Conservation (phyloP, 2,888 invertebrate species). For the Thereva unica region DNA sequence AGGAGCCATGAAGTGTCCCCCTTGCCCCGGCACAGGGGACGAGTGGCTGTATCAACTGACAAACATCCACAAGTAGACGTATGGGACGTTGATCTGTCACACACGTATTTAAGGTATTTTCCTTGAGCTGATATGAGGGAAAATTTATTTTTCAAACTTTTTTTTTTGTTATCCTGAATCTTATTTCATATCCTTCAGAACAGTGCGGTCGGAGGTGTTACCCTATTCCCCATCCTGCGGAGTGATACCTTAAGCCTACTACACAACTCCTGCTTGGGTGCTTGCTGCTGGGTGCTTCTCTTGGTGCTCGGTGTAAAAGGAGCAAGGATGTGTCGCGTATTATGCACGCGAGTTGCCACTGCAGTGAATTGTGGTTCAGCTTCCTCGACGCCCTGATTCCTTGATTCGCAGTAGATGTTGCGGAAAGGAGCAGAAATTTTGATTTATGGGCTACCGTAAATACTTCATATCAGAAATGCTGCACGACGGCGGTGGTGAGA, state of each 20-base stretch:
- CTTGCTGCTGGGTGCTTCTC: too few relatives aligned
- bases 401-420: constrained; percentile 10
- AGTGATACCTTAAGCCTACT: constrained; percentile 17
- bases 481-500: too few relatives aligned
- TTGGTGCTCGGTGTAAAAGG: too few relatives aligned
- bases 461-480: constrained; percentile 8
- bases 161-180: background rate
- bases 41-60: constrained; percentile 15
- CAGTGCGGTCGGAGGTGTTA: background rate
- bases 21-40: background rate
- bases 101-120: constrained; percentile 34
- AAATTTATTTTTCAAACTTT: constrained; percentile 14
- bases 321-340: constrained; percentile 4
- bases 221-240: background rate
- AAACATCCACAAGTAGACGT: constrained; percentile 19
- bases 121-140: constrained; percentile 21
- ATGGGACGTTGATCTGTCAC: constrained; percentile 34
- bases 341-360: constrained; percentile 32
- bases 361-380: constrained; percentile 24
- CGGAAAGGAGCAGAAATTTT: constrained; percentile 29
- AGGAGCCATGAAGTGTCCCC: background rate
- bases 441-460: constrained; percentile 28
- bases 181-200: background rate
- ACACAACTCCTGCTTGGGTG: background rate
- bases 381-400: constrained; percentile 8